A percentile compares a stretch with the other conserved stretches of the same genome.
Evolutionary conservation across 2,113 vertebrate species (phyloP).

Genomic region (Tychaedon coryphoeus): DNA sequence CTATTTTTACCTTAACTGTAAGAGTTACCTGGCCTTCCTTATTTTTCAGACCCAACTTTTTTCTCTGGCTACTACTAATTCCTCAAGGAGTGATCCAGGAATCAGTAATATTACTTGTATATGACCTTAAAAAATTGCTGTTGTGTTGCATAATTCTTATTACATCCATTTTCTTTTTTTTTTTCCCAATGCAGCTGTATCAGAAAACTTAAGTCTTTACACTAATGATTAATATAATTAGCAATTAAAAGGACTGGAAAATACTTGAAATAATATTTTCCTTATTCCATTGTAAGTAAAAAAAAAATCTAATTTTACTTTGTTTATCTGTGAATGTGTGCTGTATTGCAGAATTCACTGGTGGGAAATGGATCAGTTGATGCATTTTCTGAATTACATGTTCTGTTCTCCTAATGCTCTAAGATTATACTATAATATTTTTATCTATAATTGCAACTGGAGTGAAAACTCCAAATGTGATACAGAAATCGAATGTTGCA

Average conservation of each 20-base stretch:
- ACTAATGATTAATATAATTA: neutral
- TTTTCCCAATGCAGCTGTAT: neutral
- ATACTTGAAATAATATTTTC: neutral
- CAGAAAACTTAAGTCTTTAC: neutral
- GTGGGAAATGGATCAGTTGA: neutral
- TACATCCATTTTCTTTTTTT: neutral
- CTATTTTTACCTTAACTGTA: neutral
- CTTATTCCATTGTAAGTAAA: neutral
- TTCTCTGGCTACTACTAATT: neutral
- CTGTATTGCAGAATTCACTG: neutral
- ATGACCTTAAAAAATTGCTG: neutral
- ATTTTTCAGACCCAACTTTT: neutral
- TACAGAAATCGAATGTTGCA: neutral
- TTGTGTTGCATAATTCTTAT: neutral
- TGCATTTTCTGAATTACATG: neutral
- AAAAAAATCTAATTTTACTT: neutral
- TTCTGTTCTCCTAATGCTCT: neutral
- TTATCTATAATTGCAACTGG: neutral
- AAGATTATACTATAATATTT: neutral
- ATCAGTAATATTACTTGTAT: neutral
- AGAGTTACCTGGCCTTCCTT: neutral
- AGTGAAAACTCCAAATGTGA: neutral
- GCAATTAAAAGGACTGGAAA: neutral
- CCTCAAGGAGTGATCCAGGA: neutral
- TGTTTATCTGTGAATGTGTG: neutral